Percentiles rank a stretch among this genome's conserved stretches.
These are phyloP conservation scores for Bufotes viridis DNA, from an alignment of 2,797 vertebrate species.

Conservation along the genomic window DNA sequence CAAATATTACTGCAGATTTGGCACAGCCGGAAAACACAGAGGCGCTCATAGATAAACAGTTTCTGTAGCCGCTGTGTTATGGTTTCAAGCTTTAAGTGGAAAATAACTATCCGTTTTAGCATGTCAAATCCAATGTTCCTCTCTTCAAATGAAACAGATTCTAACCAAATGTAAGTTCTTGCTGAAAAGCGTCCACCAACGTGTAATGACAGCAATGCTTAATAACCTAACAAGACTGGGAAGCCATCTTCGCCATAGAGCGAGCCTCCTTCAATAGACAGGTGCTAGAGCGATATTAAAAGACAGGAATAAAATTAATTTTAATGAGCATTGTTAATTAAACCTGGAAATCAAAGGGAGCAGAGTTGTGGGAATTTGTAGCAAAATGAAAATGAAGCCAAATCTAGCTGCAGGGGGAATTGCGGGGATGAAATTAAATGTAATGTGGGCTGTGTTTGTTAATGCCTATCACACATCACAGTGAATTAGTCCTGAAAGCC, in stretches of 20 bases:
- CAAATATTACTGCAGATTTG: conserved; percentile 43
- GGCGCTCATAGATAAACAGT: conserved; percentile 9
- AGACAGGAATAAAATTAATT: conserved; percentile 75
- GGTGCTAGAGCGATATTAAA: conserved; percentile 74
- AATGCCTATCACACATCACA: conserved; percentile 67
- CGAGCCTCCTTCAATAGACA: conserved; percentile 69
- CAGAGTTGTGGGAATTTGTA: conserved; percentile 76
- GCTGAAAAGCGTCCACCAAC: conserved; percentile 57
- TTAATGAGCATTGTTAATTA: conserved; percentile 80
- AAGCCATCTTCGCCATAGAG: background rate
- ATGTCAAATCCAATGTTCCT: conserved; percentile 67
- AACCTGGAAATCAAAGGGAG: conserved; percentile 78
- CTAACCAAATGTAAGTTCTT: conserved; percentile 65
- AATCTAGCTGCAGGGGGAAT: conserved; percentile 72
- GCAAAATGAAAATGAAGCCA: conserved; percentile 75
- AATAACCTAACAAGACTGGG: conserved; percentile 31
- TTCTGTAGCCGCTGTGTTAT: conserved; percentile 48
- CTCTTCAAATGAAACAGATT: conserved; percentile 66
- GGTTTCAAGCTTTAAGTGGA: conserved; percentile 63
- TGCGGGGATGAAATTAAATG: conserved; percentile 74
- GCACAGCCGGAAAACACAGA: conserved; percentile 51
- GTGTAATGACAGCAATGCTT: conserved; percentile 45
- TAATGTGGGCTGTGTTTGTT: conserved; percentile 68
- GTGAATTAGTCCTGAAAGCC: conserved; percentile 57
- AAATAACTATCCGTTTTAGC: conserved; percentile 68